Evolutionary conservation across 2,888 invertebrate species (phyloP), one percentile per base, ranked within the genome.

Genomic region (Drosophila barbarae): DNA sequence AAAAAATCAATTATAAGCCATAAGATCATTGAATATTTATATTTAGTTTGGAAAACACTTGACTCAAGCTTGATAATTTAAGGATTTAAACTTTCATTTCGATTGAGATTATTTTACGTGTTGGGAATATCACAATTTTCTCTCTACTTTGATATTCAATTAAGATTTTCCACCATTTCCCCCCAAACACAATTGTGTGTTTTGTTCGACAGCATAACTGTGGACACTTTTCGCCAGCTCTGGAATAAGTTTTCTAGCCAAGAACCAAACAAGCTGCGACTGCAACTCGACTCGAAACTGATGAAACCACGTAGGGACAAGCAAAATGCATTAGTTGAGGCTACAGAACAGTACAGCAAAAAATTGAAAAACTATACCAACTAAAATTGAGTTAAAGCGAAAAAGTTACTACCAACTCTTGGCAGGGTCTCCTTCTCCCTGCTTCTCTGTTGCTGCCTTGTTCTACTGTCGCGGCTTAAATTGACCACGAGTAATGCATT

Each of bases 321-420:
- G 68, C 49, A 83, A 79, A 82, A 58, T 83, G 83, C 79, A 79
- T 79, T 79, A 79, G 83, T 66, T 66, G 44, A 51, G 26, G 35
- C 8, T 18, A 21, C 18, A 23, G 23, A 21, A 13, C 39, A 39
- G 13, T 44, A 23, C 35, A 36, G 9, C n/a, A 46, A 13, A 41
- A 42, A 55, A 46, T 46, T 47, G 38, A 55, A 49, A 67, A 77
- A 77, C 81, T 81, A 78, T 74, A 28, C 65, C 70, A 80, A 76
- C 79, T 83, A 53, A 72, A 79, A 79, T 79, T 79, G 76, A 82
- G 75, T 82, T 77, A 79, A 79, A 77, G 73, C 71, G 56, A 34
- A 64, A 78, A 82, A 82, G 73, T 79, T 81, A 73, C 52, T 78
- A 73, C 52, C 42, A 58, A 50, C 71, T 49, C 49, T 59, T 57